Conservation (phyloP, 2,113 vertebrate genomes). For the Heterotis niloticus region DNA sequence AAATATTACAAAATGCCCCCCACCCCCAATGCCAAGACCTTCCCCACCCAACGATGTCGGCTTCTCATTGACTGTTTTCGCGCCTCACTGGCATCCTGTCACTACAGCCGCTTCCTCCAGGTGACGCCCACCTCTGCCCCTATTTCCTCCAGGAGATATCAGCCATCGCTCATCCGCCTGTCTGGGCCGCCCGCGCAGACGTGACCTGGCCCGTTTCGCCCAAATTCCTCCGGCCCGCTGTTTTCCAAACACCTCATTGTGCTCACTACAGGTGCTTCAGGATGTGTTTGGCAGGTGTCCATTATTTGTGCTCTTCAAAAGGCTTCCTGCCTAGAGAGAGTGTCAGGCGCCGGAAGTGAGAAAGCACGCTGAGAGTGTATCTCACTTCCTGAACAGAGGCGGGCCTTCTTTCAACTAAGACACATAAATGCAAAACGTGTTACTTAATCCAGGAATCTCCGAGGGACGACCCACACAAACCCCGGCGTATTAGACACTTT, state of each 20-base stretch:
- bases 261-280: conserved; percentile 67
- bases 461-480: no score
- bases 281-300: conserved; percentile 17
- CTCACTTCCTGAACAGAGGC: not conserved
- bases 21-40: conserved; percentile 32
- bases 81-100: conserved; percentile 65
- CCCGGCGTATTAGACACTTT: not conserved
- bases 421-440: not conserved
- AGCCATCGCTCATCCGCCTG: conserved; percentile 58
- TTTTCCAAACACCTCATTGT: conserved; percentile 64
- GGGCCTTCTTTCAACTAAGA: not conserved
- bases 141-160: conserved; percentile 59
- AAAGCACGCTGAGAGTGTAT: not conserved
- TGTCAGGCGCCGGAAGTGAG: not conserved
- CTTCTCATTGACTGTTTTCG: conserved; percentile 48
- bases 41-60: conserved; percentile 1
- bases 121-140: conserved; percentile 57
- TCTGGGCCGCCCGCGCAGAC: conserved; percentile 52
- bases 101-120: conserved; percentile 51
- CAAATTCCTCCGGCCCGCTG: conserved; percentile 59
- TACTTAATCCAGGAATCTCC: not conserved
- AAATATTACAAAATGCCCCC: conserved; percentile 39
- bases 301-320: conserved; percentile 29
- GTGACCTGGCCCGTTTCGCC: conserved; percentile 66
- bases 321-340: conserved; percentile 12